A percentile compares a stretch with the other conserved stretches of the same genome.
Conservation (phyloP, 2,797 vertebrate species). For the Cryptoprocta ferox region DNA sequence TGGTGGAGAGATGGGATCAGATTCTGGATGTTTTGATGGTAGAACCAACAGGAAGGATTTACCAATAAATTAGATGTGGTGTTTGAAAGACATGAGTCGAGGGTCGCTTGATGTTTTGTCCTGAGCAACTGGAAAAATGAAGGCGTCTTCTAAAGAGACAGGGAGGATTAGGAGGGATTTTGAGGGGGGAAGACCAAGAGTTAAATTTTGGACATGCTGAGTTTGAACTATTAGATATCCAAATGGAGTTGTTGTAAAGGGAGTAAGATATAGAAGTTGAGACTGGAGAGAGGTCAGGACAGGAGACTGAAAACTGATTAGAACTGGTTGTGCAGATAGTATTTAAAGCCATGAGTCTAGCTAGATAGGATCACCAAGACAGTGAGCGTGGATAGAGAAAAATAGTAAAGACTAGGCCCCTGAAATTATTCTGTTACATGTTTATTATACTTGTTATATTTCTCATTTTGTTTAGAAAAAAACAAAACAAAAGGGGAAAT, state of each 20-base stretch:
- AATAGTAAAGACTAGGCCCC: not conserved
- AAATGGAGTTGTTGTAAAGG: not conserved
- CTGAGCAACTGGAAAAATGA: not conserved
- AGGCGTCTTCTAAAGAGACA: not conserved
- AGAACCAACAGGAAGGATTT: not conserved
- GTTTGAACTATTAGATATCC: not conserved
- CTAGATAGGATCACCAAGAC: not conserved
- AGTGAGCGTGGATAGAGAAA: not conserved
- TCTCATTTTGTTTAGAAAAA: constrained; percentile 47
- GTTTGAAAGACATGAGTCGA: not conserved
- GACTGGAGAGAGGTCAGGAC: not conserved
- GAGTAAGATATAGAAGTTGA: not conserved
- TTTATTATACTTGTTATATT: not conserved
- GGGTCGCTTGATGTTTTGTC: not conserved
- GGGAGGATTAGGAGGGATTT: not conserved
- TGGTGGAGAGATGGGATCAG: not conserved
- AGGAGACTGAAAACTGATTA: not conserved
- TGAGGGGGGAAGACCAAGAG: not conserved
- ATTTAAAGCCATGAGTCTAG: not conserved
- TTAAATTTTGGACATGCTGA: not conserved
- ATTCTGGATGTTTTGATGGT: not conserved
- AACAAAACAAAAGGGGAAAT: constrained; percentile 19
- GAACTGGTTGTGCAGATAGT: not conserved
- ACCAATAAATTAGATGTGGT: not conserved
- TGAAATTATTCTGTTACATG: not conserved